Conservation (phyloP, 2,888 invertebrate species). For the Tortricodes alternella region DNA sequence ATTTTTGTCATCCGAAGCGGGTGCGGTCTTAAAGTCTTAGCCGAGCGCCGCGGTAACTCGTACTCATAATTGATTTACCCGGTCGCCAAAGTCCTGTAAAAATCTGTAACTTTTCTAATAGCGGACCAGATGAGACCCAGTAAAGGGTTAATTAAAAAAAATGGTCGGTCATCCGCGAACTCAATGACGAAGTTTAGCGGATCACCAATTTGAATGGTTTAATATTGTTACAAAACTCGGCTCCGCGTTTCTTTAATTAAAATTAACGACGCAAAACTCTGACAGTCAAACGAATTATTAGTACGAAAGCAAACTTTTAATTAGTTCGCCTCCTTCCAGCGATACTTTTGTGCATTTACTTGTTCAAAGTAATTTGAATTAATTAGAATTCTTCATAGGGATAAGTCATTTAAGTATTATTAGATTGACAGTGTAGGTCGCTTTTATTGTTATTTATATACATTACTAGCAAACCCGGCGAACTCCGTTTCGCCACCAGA, state of each 20-base stretch:
- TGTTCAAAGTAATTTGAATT: constrained; percentile 73
- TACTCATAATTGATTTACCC: constrained; percentile 68
- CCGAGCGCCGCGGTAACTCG: constrained; percentile 45
- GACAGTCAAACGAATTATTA: constrained; percentile 83
- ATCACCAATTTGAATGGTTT: constrained; percentile 81
- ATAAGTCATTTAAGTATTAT: constrained; percentile 35
- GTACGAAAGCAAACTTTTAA: constrained; percentile 81
- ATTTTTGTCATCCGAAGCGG: constrained; percentile 20
- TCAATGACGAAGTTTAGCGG: constrained; percentile 79
- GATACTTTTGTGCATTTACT: constrained; percentile 77
- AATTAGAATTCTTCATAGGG: constrained; percentile 67
- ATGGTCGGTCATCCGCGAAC: constrained; percentile 75
- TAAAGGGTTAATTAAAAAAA: constrained; percentile 79
- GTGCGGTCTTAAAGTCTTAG: constrained; percentile 33
- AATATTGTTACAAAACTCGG: constrained; percentile 79
- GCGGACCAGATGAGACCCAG: constrained; percentile 61
- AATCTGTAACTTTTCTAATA: constrained; percentile 63
- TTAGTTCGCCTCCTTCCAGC: constrained; percentile 76
- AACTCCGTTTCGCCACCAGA: too few species aligned
- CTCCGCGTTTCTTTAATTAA: constrained; percentile 81
- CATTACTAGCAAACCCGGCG: too few species aligned
- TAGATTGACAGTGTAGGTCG: too few species aligned
- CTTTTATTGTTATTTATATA: too few species aligned
- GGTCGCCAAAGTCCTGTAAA: constrained; percentile 51
- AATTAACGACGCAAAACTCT: constrained; percentile 82